phyloP scores from a whole-genome alignment of 1,140 invertebrate genomes.

The Drosophila nigromelanica region DNA sequence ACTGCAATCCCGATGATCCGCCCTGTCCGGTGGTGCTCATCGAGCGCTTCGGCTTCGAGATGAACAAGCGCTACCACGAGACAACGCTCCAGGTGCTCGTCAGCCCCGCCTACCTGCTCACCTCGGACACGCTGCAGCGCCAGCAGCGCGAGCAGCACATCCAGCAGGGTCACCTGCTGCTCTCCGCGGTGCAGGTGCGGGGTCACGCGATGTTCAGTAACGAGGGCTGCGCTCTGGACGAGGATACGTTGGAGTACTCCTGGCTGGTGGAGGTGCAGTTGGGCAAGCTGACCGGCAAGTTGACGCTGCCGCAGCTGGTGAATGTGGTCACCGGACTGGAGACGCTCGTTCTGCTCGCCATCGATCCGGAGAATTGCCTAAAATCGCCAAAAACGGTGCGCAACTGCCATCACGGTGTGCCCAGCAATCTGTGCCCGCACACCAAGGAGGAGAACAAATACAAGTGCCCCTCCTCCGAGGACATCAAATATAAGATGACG shows the following conservation, averaged over 20 bases:
- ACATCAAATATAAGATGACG: slow-evolving; percentile 98
- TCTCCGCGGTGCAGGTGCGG: slow-evolving; percentile 94
- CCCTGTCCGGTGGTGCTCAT: slow-evolving; percentile 95
- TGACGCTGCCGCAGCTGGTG: slow-evolving; percentile 92
- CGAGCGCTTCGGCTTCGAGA: slow-evolving; percentile 97
- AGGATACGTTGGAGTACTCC: slow-evolving; percentile 98
- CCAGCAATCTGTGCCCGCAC: slow-evolving; percentile 90
- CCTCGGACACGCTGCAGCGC: slow-evolving; percentile 89
- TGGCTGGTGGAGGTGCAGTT: slow-evolving; percentile 95
- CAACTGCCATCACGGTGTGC: slow-evolving; percentile 93
- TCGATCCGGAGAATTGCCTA: slow-evolving; percentile 95
- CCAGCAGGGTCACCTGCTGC: slow-evolving; percentile 94
- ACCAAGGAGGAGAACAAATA: slow-evolving; percentile 89
- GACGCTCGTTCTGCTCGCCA: slow-evolving; percentile 93
- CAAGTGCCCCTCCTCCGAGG: slow-evolving; percentile 93
- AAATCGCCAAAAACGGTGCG: slow-evolving; percentile 90
- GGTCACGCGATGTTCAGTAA: slow-evolving; percentile 99
- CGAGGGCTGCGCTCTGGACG: slow-evolving; percentile 93
- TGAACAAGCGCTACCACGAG: slow-evolving; percentile 96
- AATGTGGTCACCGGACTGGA: slow-evolving; percentile 94
- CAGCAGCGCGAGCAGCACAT: slow-evolving; percentile 90
- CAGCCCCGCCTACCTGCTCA: slow-evolving; percentile 94
- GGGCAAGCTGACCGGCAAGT: slow-evolving; percentile 91
- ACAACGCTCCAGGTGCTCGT: slow-evolving; percentile 95
- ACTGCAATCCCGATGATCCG: slow-evolving; percentile 93